phyloP scores from a whole-genome alignment of 2,888 invertebrate species.

The Drosophila koepferae region DNA sequence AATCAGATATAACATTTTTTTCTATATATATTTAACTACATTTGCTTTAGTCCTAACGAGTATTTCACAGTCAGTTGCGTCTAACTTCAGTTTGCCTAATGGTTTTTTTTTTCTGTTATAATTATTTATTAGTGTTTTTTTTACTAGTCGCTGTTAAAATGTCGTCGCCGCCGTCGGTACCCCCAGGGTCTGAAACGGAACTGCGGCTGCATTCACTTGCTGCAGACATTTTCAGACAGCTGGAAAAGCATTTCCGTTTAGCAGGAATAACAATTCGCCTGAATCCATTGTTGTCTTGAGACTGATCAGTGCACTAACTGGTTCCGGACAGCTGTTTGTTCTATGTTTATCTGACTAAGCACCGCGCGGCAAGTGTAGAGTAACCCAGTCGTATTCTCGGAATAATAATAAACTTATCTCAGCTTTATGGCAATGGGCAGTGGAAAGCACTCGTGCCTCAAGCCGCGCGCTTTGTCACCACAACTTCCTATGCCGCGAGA shows the following conservation, averaged over 20 bases:
- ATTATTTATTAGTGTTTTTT: neutral
- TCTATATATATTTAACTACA: neutral
- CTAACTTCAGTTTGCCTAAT: neutral
- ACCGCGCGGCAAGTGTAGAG: constrained; percentile 10
- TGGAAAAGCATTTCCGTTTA: constrained; percentile 73
- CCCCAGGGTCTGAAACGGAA: constrained; percentile 40
- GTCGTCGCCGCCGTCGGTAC: constrained; percentile 30
- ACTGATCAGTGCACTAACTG: constrained; percentile 38
- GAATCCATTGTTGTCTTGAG: constrained; percentile 32
- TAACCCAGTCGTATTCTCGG: constrained; percentile 35
- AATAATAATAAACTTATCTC: constrained; percentile 35
- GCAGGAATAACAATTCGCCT: constrained; percentile 48
- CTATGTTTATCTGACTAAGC: constrained; percentile 55
- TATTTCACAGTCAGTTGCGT: neutral
- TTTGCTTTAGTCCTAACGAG: neutral
- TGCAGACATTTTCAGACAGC: constrained; percentile 12
- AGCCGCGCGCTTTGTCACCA: constrained; percentile 60
- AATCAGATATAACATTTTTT: neutral
- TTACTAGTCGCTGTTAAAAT: constrained; percentile 34
- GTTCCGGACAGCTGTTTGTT: constrained; percentile 34
- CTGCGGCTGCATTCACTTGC: constrained; percentile 14
- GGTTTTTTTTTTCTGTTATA: constrained; percentile 1
- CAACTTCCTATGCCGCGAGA: constrained; percentile 46
- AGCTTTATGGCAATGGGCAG: constrained; percentile 21
- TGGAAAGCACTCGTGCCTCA: constrained; percentile 51